phyloP scores from a whole-genome alignment of 2,888 invertebrate genomes.

The Epistrophe grossulariae region DNA sequence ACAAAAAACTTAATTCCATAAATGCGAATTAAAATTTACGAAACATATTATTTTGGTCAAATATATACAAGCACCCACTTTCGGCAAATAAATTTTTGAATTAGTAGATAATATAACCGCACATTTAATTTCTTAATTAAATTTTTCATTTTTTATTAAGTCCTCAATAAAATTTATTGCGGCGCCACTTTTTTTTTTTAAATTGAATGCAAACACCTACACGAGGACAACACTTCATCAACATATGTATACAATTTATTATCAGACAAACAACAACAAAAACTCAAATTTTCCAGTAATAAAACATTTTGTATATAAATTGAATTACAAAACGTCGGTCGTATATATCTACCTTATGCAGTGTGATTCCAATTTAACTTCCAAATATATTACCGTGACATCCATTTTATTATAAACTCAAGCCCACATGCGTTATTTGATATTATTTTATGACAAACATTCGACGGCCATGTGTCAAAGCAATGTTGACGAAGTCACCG shows the following conservation, averaged over 20 bases:
- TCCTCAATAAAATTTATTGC: conserved; percentile 1
- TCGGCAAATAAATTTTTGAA: no score
- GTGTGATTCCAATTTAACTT: conserved; percentile 24
- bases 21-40: background rate
- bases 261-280: conserved; percentile 7
- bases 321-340: background rate
- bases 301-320: conserved; percentile 18
- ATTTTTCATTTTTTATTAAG: background rate
- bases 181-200: background rate
- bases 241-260: conserved; percentile 3
- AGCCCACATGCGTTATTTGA: conserved; percentile 66
- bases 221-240: background rate
- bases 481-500: conserved; percentile 61
- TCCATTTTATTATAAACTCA: conserved; percentile 29
- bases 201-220: conserved; percentile 9
- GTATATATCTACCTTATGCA: background rate
- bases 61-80: no score
- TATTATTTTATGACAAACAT: conserved; percentile 67
- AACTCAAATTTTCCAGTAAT: conserved; percentile 21
- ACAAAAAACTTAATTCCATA: background rate
- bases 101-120: background rate
- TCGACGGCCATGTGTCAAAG: conserved; percentile 65
- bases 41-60: no score
- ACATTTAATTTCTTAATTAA: background rate
- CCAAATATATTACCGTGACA: conserved; percentile 53